Evolutionary conservation across 2,797 vertebrate genomes (phyloP), one percentile per base, ranked within the genome.

Genomic region (Mormyrus proboscirostris): DNA sequence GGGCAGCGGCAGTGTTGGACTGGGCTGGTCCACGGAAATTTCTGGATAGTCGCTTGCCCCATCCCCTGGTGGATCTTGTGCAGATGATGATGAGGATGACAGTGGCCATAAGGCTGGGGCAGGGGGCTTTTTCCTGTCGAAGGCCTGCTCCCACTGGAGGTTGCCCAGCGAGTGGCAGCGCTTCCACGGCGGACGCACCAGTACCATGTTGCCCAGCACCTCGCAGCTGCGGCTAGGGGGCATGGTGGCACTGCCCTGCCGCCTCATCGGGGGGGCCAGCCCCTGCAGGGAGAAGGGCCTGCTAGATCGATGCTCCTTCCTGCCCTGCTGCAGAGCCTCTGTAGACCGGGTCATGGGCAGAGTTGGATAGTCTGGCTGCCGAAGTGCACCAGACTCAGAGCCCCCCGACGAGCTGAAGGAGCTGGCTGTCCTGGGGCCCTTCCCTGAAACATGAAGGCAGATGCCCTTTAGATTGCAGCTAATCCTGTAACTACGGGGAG

Each of bases 141-240:
- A 91, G 62, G 59, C 90, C 51, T 92, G 91, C 87, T 97, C 97
- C 93, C 96, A 96, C 89, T 96, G 96, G 88, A 99, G 95, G 93
- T 99, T 96, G 49, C 98, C 97, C 90, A 99, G 93, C 1, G 98
- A 99, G 87, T 96, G 97, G 87, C 97, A 99, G 22, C 98, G 97
- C 91, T 97, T 98, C 96, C 97, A 98, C 0, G 89, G 1, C 5
- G 93, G 94, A 10, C 91, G 91, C 19, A 90, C 44, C 55, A 33
- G n/a, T n/a, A 93, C 90, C 9, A 92, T 22, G 2, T 59, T 96
- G 44, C 97, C 97, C 91, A 98, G 95, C 91, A 97, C 95, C 94
- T 99, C 99, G 88, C 96, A 99, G 94, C 97, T 99, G 92, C 96
- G 96, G 90, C 97, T 98, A 73, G 96, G 94, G 0, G 95, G 95